phyloP scores from a whole-genome alignment of 2,797 vertebrate genomes.

The Enteromius radiatus region DNA sequence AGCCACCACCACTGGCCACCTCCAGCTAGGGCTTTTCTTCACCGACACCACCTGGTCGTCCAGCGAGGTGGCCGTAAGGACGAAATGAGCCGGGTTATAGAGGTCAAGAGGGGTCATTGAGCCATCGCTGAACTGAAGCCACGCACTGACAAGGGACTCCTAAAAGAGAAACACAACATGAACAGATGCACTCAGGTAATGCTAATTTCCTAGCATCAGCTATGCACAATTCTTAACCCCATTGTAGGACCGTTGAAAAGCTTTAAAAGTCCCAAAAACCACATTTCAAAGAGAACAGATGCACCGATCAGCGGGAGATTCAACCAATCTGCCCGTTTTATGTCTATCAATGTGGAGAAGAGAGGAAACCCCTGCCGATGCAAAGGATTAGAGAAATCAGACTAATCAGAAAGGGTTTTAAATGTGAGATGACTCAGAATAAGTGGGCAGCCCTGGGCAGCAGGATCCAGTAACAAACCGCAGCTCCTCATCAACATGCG shows the following conservation, averaged over 20 bases:
- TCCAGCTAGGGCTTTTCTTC: constrained; percentile 68
- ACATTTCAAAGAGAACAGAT: constrained; percentile 43
- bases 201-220: neutral
- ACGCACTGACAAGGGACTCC: constrained; percentile 92
- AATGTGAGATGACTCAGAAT: constrained; percentile 43
- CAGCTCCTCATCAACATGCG: constrained; percentile 50
- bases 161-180: constrained; percentile 64
- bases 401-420: constrained; percentile 48
- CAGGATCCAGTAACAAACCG: constrained; percentile 43
- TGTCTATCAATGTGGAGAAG: constrained; percentile 51
- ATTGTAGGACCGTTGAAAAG: constrained; percentile 23
- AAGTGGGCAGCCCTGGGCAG: constrained; percentile 43
- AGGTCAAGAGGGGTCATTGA: constrained; percentile 90
- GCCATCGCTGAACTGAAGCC: constrained; percentile 96
- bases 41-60: constrained; percentile 82
- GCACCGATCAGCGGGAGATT: constrained; percentile 51
- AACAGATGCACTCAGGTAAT: constrained; percentile 14
- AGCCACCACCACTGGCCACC: constrained; percentile 83
- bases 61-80: constrained; percentile 84
- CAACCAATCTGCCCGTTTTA: constrained; percentile 52
- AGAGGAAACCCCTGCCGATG: constrained; percentile 54
- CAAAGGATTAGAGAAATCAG: constrained; percentile 49
- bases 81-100: constrained; percentile 87
- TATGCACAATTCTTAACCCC: constrained; percentile 8
- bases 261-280: constrained; percentile 39